Conservation (phyloP, 2,113 vertebrate genomes). For the Struthio camelus region DNA sequence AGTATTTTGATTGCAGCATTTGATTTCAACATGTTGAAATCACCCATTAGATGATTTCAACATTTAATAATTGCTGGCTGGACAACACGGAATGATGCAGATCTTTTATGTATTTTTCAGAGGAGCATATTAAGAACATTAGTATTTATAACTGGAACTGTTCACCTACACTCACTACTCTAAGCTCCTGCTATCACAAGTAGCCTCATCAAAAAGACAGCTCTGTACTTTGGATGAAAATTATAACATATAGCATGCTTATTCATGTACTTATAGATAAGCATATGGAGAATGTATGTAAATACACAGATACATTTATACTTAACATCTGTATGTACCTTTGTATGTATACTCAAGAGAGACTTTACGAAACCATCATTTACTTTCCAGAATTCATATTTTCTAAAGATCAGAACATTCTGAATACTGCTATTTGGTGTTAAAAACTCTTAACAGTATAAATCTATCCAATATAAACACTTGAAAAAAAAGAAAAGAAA, state of each 20-base stretch:
- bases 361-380: not conserved
- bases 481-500: not conserved
- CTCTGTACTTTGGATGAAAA: not conserved
- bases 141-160: not conserved
- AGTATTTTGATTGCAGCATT: not conserved
- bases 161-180: not conserved
- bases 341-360: not conserved
- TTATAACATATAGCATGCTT: not conserved
- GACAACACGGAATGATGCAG: not conserved
- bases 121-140: not conserved
- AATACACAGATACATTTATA: not conserved
- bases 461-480: not conserved
- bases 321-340: not conserved
- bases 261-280: not conserved
- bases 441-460: not conserved
- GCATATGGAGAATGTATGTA: not conserved
- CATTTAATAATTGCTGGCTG: not conserved
- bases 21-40: not conserved
- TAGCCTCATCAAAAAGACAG: not conserved
- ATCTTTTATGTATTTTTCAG: not conserved
- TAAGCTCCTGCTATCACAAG: not conserved
- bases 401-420: not conserved
- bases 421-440: not conserved
- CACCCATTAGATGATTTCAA: not conserved
- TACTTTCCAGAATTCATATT: not conserved